Evolutionary conservation across 2,888 invertebrate species (phyloP).

Genomic region (Folsomia candida): DNA sequence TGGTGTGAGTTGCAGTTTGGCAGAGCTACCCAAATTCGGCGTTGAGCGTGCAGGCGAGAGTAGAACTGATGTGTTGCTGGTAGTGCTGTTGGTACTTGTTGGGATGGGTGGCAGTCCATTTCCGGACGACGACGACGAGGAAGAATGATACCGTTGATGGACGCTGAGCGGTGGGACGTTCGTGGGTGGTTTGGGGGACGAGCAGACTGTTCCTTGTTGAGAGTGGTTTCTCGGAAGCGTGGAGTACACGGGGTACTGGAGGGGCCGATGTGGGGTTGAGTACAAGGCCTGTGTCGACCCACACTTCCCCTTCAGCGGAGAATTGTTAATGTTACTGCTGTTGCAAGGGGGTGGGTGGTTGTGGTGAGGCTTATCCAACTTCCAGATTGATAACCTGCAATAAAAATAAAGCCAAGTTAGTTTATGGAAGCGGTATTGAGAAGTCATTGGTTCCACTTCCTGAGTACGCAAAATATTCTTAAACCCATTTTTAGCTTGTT

Average conservation of each 20-base stretch:
- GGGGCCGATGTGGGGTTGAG: background rate
- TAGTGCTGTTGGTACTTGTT: conserved; percentile 16
- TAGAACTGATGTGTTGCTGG: conserved; percentile 33
- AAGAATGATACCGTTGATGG: conserved; percentile 14
- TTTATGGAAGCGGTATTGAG: no score
- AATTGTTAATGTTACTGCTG: background rate
- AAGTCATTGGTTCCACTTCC: no score
- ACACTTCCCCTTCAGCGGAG: background rate
- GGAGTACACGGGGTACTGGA: conserved; percentile 30
- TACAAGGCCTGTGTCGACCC: conserved; percentile 18
- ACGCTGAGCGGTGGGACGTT: conserved; percentile 6
- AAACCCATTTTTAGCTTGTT: no score
- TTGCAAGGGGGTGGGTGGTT: background rate
- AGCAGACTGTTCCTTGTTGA: no score
- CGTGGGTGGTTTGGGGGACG: conserved; percentile 1
- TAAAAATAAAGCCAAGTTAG: conserved; percentile 1
- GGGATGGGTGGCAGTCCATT: background rate
- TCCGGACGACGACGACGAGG: background rate
- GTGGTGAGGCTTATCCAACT: conserved; percentile 10
- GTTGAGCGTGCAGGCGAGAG: conserved; percentile 55
- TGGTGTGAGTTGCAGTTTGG: background rate
- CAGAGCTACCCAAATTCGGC: conserved; percentile 54
- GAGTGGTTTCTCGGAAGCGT: conserved; percentile 37
- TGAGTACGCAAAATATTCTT: no score
- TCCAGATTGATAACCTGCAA: conserved; percentile 17